Base-by-base conservation (phyloP, 2,113 vertebrate species). In the Gulo gulo region DNA sequence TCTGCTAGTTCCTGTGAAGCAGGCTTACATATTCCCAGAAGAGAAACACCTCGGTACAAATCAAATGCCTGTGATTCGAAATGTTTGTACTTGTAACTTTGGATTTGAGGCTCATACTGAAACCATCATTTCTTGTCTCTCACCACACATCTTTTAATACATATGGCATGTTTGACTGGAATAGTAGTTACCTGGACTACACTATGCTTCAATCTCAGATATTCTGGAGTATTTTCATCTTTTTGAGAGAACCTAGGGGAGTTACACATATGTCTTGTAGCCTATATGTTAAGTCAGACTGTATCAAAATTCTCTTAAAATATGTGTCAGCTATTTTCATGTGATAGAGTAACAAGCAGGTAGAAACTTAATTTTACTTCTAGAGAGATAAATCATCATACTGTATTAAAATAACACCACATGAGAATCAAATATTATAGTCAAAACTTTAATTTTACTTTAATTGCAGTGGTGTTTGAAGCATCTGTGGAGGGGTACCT, bases 291-390 rank as follows among this genome's bases (percentile, higher is more conserved):
- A 90, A 76, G 67, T 89, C 57, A 69, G 31, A 61, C 24, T 74
- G 1, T 21, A 39, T 93, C 29, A 95, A 73, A 97, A 88, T 93
- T 42, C 23, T 78, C 84, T 55, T 31, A 18, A 86, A 61, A 50
- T 67, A 11, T 57, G 67, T 84, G 79, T 23, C 12, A 63, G 14
- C 82, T 52, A 1, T 79, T 88, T 96, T 94, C 63, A 89, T 74
- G 47, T 34, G 50, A 34, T 79, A 61, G 7, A 45, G 0, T 78
- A 47, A 85, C 11, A 78, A 34, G 39, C 45, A 73, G 45, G 10
- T 79, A 80, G 86, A 93, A 67, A 94, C 26, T 80, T 82, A 45
- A 59, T 84, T 88, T 93, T 83, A 69, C 50, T 87, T 89, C 24
- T 52, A 34, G 45, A 93, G 34, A 78, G n/a, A 76, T 47, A 71